Evolutionary conservation across 2,888 invertebrate species (phyloP).

Genomic region (Andrena chrysosceles): DNA sequence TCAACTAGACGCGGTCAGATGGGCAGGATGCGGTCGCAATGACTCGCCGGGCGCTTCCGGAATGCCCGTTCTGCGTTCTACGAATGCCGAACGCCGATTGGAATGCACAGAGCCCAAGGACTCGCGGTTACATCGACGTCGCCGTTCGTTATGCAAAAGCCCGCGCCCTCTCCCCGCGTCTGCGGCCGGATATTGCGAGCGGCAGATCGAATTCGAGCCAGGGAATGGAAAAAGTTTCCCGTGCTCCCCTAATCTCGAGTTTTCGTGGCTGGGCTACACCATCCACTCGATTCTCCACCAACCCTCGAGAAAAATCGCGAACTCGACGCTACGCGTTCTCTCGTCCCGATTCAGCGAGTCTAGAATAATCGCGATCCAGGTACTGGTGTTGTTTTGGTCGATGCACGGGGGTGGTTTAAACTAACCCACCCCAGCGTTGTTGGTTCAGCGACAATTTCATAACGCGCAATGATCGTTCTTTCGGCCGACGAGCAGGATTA

Average conservation of each 20-base stretch:
- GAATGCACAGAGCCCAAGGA: conserved; percentile 53
- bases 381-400: too few relatives aligned
- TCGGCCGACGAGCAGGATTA: conserved; percentile 39
- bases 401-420: too few relatives aligned
- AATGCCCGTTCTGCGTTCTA: conserved; percentile 42
- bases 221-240: conserved; percentile 1
- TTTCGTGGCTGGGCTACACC: neutral
- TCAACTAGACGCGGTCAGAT: too few relatives aligned
- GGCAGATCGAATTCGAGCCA: conserved; percentile 1
- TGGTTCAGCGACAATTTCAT: conserved; percentile 34
- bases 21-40: neutral
- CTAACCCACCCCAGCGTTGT: neutral
- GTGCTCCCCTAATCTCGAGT: neutral
- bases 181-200: neutral
- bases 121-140: conserved; percentile 33
- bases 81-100: conserved; percentile 57
- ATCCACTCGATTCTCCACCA: too few relatives aligned
- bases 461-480: conserved; percentile 46
- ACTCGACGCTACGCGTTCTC: neutral
- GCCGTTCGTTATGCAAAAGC: too few relatives aligned
- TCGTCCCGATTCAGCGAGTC: too few relatives aligned
- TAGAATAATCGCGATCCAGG: too few relatives aligned
- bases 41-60: conserved; percentile 26
- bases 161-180: too few relatives aligned
- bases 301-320: neutral